Base-by-base conservation (phyloP, 2,113 vertebrate species). In the Indri indri region DNA sequence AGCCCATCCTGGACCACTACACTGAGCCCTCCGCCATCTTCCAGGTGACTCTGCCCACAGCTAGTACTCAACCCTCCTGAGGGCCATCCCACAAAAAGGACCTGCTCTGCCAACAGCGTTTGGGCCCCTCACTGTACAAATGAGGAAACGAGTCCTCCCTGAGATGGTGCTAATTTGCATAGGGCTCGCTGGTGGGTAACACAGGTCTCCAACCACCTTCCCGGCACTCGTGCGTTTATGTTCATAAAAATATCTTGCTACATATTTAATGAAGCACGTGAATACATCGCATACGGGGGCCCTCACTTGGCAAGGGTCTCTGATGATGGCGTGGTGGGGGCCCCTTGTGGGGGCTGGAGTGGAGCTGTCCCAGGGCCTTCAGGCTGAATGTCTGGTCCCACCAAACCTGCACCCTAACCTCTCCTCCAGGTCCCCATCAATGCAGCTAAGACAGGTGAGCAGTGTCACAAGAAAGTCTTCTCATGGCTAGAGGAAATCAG, bases 11-110 rank as follows among this genome's bases (percentile, higher is more conserved):
- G 83, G 97, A 98, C 68, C 34, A 14, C 68, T 97, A 97, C 70
- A 47, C 45, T n/a, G 40, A 97, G 17, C 70, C 96, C 63, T 97
- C 95, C 5, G 83, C 79, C 12, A 13, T 70, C 88, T 98, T 99
- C 97, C 97, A 98, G 98, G 98, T 99, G 97, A 97, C 12, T 52
- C 47, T 61, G 16, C 25, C 80, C 68, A 32, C 34, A 52, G n/a
- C 57, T 32, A 34, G 27, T n/a, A 68, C 22, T 18, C 54, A 54
- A 32, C 7, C 34, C 20, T 83, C 34, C 68, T 23, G 50, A 45
- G 82, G 42, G 4, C 14, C 61, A 54, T 32, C 5, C 40, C 37
- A 50, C 27, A 5, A 10, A 81, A 79, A 96, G 14, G 12, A 65
- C 68, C 45, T 77, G 45, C 32, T 65, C 30, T 32, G 63, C 47